Evolutionary conservation across 2,888 invertebrate species (phyloP), one percentile per base, ranked within the genome.

Genomic region (Trissolcus brochymenae): DNA sequence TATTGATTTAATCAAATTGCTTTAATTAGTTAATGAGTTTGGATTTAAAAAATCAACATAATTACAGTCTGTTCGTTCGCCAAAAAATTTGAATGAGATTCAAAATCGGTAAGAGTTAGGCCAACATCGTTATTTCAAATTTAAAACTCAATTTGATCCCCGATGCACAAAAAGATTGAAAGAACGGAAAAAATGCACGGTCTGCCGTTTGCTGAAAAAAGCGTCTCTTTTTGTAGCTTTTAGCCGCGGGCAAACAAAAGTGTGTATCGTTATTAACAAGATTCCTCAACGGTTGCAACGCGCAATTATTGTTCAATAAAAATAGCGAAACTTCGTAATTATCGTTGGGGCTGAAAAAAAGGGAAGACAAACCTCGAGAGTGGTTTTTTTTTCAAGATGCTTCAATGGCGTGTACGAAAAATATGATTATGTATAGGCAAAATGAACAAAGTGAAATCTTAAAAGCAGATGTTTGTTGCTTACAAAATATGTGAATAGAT

Each of bases 271-370:
- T 70, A 70, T 70, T 70, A 70, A 70, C 70, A 62, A 70, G 70
- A 70, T 70, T 70, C 35, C 35, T 19, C 55, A 40, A 51, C 62
- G 29, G 54, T 56, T 29, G 70, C 54, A 62, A 70, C 70, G 51
- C 70, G 56, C 60, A 70, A 70, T 70, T 70, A 70, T 70, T 70
- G 70, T 70, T 62, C 55, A 62, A 70, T 62, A 70, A 70, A 70
- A 62, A 70, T 62, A 54, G 62, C 51, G 51, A 54, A 50, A 70
- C 61, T 70, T 70, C 62, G 56, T 70, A 62, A 70, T 70, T 62
- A 70, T 50, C 16, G 14, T n/a, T 4, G 46, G 6, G 46, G 7
- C 46, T 14, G 7, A 35, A 35, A 35, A 35, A 35, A 35, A 35
- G 35, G 35, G 1, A 11, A 11, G 11, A 35, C 7, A 35, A 35